Conservation (phyloP, 2,888 invertebrate species). For the Sipunculus nudus region DNA sequence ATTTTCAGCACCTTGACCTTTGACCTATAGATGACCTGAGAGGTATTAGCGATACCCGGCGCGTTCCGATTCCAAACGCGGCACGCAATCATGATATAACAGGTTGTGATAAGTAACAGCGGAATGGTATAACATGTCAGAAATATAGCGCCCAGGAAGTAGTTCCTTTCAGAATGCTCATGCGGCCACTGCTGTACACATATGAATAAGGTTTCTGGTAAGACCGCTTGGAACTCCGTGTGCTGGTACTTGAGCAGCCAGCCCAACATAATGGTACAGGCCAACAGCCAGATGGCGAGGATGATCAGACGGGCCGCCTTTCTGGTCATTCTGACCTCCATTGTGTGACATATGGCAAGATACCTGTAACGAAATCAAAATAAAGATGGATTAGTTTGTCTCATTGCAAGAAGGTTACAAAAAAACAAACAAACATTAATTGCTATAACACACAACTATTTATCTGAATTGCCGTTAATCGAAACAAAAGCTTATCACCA, state of each 20-base stretch:
- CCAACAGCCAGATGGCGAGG: slow-evolving; percentile 88
- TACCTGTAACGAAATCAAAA: slow-evolving; percentile 72
- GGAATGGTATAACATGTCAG: slow-evolving; percentile 90
- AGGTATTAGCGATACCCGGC: slow-evolving; percentile 80
- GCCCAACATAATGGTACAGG: slow-evolving; percentile 84
- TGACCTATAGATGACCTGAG: slow-evolving; percentile 75
- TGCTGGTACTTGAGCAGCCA: slow-evolving; percentile 89
- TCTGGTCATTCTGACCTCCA: slow-evolving; percentile 90
- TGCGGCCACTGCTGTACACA: slow-evolving; percentile 70
- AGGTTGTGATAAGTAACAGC: slow-evolving; percentile 88
- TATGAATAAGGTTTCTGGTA: slow-evolving; percentile 27
- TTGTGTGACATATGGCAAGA: slow-evolving; percentile 93
- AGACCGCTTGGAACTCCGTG: slow-evolving; percentile 23
- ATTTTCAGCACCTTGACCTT: slow-evolving; percentile 95
- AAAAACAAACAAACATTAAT: too few species aligned
- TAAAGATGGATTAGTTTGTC: too few species aligned
- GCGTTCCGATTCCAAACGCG: slow-evolving; percentile 88
- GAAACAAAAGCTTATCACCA: too few species aligned
- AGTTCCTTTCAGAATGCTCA: slow-evolving; percentile 71
- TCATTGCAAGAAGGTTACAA: too few species aligned
- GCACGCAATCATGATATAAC: slow-evolving; percentile 91
- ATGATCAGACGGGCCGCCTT: slow-evolving; percentile 87
- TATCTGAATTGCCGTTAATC: too few species aligned
- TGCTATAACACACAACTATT: too few species aligned
- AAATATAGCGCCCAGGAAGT: slow-evolving; percentile 88